phyloP scores from a whole-genome alignment of 2,797 vertebrate genomes.

The Cryptoblepharus egeriae region DNA sequence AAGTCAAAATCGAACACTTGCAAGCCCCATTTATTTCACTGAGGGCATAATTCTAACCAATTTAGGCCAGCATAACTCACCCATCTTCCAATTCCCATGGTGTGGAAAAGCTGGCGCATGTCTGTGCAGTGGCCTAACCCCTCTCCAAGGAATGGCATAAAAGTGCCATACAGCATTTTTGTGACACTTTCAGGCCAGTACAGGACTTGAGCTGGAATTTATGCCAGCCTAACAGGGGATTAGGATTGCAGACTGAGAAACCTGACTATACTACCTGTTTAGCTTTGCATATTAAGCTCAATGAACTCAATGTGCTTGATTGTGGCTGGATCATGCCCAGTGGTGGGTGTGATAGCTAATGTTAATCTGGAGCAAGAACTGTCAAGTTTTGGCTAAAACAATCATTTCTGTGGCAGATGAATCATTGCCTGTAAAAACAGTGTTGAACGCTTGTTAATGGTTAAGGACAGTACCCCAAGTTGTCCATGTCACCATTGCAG shows the following conservation, averaged over 20 bases:
- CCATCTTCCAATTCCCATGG: too few relatives aligned
- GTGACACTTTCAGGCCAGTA: too few relatives aligned
- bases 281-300: constrained; percentile 45
- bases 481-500: constrained; percentile 30
- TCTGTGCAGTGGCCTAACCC: too few relatives aligned
- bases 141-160: too few relatives aligned
- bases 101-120: too few relatives aligned
- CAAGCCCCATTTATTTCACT: background rate
- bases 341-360: constrained; percentile 47
- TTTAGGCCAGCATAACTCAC: too few relatives aligned
- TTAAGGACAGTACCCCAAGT: constrained; percentile 64
- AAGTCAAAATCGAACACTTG: background rate
- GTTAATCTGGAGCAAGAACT: constrained; percentile 57
- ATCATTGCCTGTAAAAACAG: constrained; percentile 45
- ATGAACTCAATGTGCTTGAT: constrained; percentile 33
- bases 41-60: too few relatives aligned
- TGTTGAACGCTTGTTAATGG: constrained; percentile 66
- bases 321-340: background rate
- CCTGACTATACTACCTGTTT: too few relatives aligned
- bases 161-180: too few relatives aligned
- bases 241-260: too few relatives aligned
- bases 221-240: too few relatives aligned
- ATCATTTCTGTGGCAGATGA: constrained; percentile 46
- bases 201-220: too few relatives aligned
- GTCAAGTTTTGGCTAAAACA: constrained; percentile 57